A percentile compares a stretch with the other conserved stretches of the same genome.
Conservation (phyloP, 2,888 invertebrate genomes). For the Melikaiella ostensackeni region DNA sequence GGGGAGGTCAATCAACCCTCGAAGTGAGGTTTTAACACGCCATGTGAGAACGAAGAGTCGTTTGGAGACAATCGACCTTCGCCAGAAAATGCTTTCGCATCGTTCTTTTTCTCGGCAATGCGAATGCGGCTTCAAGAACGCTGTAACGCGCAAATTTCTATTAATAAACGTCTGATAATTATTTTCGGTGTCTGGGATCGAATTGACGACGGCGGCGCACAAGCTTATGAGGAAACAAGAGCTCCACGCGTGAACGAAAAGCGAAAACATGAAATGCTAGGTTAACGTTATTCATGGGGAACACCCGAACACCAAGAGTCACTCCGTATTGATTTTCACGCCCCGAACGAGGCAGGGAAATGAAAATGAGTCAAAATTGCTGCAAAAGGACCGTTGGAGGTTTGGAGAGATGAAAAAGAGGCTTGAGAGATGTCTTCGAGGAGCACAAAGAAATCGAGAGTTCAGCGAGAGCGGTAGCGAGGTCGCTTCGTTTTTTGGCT, state of each 20-base stretch:
- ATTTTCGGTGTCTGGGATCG: slow-evolving; percentile 64
- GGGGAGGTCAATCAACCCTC: slow-evolving; percentile 37
- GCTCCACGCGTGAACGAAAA: slow-evolving; percentile 48
- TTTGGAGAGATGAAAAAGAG: neutral
- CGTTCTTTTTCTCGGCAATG: slow-evolving; percentile 47
- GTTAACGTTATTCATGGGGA: slow-evolving; percentile 69
- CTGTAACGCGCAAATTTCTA: slow-evolving; percentile 61
- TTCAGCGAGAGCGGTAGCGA: slow-evolving; percentile 75
- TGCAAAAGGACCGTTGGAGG: neutral
- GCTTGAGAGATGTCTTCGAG: slow-evolving; percentile 3
- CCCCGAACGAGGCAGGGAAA: slow-evolving; percentile 61
- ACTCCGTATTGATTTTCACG: slow-evolving; percentile 75
- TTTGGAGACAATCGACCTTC: slow-evolving; percentile 35
- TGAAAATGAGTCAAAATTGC: neutral
- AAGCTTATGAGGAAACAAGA: slow-evolving; percentile 39
- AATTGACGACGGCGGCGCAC: slow-evolving; percentile 43
- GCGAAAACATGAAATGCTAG: slow-evolving; percentile 59
- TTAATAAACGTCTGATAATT: slow-evolving; percentile 70
- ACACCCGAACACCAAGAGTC: slow-evolving; percentile 50
- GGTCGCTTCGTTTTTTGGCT: slow-evolving; percentile 75
- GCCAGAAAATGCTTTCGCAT: slow-evolving; percentile 23
- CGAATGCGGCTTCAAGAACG: slow-evolving; percentile 47
- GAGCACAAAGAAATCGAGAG: slow-evolving; percentile 63
- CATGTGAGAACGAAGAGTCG: slow-evolving; percentile 36
- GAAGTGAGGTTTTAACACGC: slow-evolving; percentile 26